Evolutionary conservation across 1,140 invertebrate genomes (phyloP), one percentile per base, ranked within the genome.

Genomic region (Saccostrea cuccullata): DNA sequence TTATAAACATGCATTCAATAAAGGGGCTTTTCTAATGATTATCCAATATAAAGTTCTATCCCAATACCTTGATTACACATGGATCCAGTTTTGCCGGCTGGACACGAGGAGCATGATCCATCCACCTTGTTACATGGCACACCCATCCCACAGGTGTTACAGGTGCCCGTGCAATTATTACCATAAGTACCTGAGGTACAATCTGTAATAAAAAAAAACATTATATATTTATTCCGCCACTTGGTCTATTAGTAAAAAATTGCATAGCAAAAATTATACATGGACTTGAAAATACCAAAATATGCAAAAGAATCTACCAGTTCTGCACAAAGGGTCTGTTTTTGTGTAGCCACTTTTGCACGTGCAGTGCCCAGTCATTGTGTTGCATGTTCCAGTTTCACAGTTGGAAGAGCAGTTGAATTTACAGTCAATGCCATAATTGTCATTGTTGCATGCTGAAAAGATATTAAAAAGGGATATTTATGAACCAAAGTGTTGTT

Each of bases 101-200:
- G 70, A 36, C 70, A 77, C 1, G 70, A 77, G 70, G 70, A 13
- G 36, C 70, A 77, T 12, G 26, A 30, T 11, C 70, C 70, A 26
- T 77, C 26, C 11, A 36, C 23, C 23, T 1, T 77, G 26, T 30
- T 77, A 77, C 70, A 77, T 1, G 70, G 23, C 11, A 36, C 11
- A 5, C 56, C 36, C 20, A 13, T 73, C n/a, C 40, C 60, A 73
- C 85, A 86, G 17, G 47, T 20, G 11, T 70, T 47, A 23, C 85
- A 86, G 17, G n/a, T 13, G 5, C 40, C 8, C 64, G 47, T 73
- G 36, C 85, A 86, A 23, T 86, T 73, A 15, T 15, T 30, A 4
- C 85, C 85, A 73, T 86, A 86, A 13, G 30, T 86, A 23, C 85
- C 85, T 13, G 30, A 15, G 40, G 36, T 30, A 55, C 85, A 86